Evolutionary conservation across 2,888 invertebrate species (phyloP).

Genomic region (Nomada lathburiana): DNA sequence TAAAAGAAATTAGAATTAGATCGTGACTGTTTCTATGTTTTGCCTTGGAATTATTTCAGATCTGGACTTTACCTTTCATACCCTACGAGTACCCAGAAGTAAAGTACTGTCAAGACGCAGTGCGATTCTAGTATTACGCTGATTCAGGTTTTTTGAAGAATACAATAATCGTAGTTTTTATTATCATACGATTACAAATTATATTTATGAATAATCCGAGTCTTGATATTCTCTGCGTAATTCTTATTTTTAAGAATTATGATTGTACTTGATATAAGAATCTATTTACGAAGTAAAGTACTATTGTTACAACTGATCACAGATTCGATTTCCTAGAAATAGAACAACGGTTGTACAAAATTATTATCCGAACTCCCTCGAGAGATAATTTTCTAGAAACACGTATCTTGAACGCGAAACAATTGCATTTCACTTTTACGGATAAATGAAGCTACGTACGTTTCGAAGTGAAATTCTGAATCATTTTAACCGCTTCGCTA

Average conservation of each 20-base stretch:
- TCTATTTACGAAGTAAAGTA: no score
- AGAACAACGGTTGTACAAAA: no score
- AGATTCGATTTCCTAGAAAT: no score
- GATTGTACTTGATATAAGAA: no score
- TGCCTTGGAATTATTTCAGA: neutral
- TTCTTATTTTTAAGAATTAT: no score
- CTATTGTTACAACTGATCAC: no score
- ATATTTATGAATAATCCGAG: no score
- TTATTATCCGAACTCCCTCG: no score
- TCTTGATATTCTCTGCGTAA: no score
- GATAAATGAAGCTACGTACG: neutral
- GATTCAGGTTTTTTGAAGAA: slow-evolving; percentile 10
- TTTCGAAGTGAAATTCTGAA: slow-evolving; percentile 50
- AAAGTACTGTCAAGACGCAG: neutral
- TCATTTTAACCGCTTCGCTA: slow-evolving; percentile 27
- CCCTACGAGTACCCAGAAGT: neutral
- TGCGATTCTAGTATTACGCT: neutral
- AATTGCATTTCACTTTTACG: no score
- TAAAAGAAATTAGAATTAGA: neutral
- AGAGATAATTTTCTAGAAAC: no score
- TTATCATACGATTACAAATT: neutral
- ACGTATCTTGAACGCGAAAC: no score
- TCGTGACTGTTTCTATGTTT: neutral
- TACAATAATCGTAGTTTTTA: neutral
- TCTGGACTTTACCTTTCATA: slow-evolving; percentile 1